Conservation (phyloP, 2,888 invertebrate species). For the Metellina segmentata region DNA sequence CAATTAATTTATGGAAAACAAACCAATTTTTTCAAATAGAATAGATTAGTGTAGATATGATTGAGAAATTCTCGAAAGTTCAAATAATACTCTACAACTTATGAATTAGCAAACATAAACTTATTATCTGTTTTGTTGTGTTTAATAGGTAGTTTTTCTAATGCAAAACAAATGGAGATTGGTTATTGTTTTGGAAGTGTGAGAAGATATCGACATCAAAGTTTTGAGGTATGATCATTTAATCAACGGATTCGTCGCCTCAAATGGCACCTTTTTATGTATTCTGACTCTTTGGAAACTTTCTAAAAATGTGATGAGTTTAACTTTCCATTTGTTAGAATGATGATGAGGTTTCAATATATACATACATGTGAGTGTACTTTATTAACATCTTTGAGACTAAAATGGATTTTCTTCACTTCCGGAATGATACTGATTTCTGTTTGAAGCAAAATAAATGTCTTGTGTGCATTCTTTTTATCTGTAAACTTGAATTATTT, state of each 20-base stretch:
- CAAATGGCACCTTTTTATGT: not conserved
- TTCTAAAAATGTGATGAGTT: not conserved
- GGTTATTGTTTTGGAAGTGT: slow-evolving; percentile 45
- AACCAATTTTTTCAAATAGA: too few relatives aligned
- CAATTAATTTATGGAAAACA: too few relatives aligned
- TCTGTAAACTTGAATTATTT: too few relatives aligned
- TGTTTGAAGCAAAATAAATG: not conserved
- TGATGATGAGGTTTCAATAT: not conserved
- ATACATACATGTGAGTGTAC: not conserved
- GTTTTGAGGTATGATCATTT: slow-evolving; percentile 47
- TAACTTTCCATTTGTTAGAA: not conserved
- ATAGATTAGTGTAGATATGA: too few relatives aligned
- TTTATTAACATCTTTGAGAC: not conserved
- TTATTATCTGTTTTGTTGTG: not conserved
- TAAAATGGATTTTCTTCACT: slow-evolving; percentile 4
- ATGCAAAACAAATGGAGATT: slow-evolving; percentile 4
- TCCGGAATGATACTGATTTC: slow-evolving; percentile 14
- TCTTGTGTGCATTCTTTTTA: not conserved
- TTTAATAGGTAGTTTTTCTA: slow-evolving; percentile 37
- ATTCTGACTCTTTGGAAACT: not conserved
- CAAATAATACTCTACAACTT: too few relatives aligned
- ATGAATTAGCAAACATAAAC: not conserved
- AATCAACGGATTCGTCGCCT: slow-evolving; percentile 9
- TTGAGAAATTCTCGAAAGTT: too few relatives aligned
- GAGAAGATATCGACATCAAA: slow-evolving; percentile 27